phyloP scores from a whole-genome alignment of 2,888 invertebrate species.

The Cheilosia pagana region DNA sequence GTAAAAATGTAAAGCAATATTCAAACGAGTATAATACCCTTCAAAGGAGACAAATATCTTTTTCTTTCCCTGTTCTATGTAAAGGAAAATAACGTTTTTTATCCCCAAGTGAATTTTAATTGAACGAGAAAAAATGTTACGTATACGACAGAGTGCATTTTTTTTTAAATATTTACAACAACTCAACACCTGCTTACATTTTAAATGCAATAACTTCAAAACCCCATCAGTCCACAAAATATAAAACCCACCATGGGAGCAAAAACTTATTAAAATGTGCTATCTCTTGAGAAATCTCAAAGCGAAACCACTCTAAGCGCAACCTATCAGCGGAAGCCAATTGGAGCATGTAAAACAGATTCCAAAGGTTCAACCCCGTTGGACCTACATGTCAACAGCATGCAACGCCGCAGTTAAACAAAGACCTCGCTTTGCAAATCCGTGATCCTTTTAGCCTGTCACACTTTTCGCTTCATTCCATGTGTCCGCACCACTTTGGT shows the following conservation, averaged over 20 bases:
- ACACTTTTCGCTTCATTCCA: constrained; percentile 32
- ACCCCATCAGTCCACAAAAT: too few species aligned
- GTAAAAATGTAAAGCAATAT: too few species aligned
- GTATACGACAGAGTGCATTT: neutral
- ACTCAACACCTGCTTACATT: too few species aligned
- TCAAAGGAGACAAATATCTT: too few species aligned
- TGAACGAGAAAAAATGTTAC: neutral
- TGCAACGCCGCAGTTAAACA: constrained; percentile 36
- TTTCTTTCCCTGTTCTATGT: too few species aligned
- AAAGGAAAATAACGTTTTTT: too few species aligned
- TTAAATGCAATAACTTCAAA: too few species aligned
- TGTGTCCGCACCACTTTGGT: constrained; percentile 25
- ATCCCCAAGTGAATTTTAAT: too few species aligned
- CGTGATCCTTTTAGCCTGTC: constrained; percentile 47
- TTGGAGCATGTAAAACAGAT: constrained; percentile 45
- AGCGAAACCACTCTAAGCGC: constrained; percentile 9
- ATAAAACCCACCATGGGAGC: too few species aligned
- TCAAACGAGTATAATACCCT: too few species aligned
- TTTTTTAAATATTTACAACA: too few species aligned
- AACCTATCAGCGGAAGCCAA: constrained; percentile 37
- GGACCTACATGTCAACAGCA: constrained; percentile 45
- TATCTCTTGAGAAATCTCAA: constrained; percentile 21
- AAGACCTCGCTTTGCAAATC: constrained; percentile 31
- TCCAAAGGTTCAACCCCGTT: constrained; percentile 30
- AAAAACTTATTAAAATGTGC: neutral